Percentiles rank a stretch among this genome's conserved stretches.
Evolutionary conservation across 2,113 vertebrate species (phyloP).

Genomic region (Hypocryptadius cinnamomeus): DNA sequence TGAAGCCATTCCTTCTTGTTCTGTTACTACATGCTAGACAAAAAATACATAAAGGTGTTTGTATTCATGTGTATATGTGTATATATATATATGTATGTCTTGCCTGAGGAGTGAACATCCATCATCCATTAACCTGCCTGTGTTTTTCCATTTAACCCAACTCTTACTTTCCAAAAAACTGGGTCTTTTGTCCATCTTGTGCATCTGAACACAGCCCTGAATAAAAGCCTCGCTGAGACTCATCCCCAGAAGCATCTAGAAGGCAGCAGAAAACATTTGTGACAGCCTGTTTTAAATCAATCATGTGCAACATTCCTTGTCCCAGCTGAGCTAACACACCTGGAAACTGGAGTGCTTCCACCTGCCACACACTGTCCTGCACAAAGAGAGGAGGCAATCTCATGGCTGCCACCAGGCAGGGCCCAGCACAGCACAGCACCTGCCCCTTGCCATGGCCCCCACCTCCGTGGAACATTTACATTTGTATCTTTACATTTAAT

Average conservation of each 20-base stretch:
- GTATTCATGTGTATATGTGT: neutral
- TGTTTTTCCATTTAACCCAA: neutral
- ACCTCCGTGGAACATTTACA: neutral
- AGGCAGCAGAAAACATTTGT: neutral
- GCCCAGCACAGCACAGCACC: neutral
- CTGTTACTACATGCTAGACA: neutral
- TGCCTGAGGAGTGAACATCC: neutral
- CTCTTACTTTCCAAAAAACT: neutral
- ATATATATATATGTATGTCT: neutral
- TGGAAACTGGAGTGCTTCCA: fast-evolving
- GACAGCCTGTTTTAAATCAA: neutral
- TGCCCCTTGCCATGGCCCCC: neutral
- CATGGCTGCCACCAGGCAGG: fast-evolving
- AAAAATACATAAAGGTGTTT: fast-evolving
- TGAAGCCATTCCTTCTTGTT: neutral
- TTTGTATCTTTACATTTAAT: neutral
- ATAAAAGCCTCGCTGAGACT: neutral
- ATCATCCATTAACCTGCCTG: no score
- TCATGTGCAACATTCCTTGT: fast-evolving
- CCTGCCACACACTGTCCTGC: neutral
- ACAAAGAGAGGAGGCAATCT: fast-evolving
- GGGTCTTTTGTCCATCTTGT: neutral
- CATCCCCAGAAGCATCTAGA: no score
- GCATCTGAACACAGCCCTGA: neutral
- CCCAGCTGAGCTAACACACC: no score